Percentiles rank a stretch among this genome's conserved stretches.
These are phyloP conservation scores for Lacerta bilineata DNA, from an alignment of 2,797 vertebrate species.

Conservation along the genomic window DNA sequence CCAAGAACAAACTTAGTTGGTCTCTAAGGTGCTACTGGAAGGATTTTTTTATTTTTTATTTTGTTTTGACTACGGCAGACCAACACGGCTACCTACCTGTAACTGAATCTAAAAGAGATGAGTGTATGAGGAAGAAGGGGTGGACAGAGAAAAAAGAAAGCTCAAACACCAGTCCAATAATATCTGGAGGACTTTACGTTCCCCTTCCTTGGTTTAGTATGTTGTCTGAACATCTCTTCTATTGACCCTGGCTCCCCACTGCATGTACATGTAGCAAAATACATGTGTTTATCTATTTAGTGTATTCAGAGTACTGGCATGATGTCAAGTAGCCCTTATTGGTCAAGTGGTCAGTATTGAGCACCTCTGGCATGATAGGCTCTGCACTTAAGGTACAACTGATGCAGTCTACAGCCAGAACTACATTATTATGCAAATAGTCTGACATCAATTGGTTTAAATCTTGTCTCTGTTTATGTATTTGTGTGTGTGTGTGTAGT, in stretches of 20 bases:
- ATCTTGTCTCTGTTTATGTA: slow-evolving; percentile 19
- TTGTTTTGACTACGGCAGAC: no score
- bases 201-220: no score
- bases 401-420: background rate
- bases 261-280: background rate
- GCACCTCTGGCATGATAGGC: background rate
- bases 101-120: no score
- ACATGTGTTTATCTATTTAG: background rate
- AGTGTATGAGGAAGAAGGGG: no score
- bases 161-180: no score
- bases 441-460: background rate
- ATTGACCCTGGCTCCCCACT: background rate
- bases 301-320: background rate
- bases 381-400: background rate
- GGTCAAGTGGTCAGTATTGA: background rate
- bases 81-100: no score
- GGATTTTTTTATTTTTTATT: no score
- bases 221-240: background rate
- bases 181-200: no score
- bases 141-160: no score
- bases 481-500: no score
- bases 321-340: background rate
- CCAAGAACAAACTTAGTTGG: no score
- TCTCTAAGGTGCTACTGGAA: no score
- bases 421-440: background rate